Evolutionary conservation across 1,140 invertebrate genomes (phyloP), one percentile per base, ranked within the genome.

Genomic region (Drosophila sturtevanti): DNA sequence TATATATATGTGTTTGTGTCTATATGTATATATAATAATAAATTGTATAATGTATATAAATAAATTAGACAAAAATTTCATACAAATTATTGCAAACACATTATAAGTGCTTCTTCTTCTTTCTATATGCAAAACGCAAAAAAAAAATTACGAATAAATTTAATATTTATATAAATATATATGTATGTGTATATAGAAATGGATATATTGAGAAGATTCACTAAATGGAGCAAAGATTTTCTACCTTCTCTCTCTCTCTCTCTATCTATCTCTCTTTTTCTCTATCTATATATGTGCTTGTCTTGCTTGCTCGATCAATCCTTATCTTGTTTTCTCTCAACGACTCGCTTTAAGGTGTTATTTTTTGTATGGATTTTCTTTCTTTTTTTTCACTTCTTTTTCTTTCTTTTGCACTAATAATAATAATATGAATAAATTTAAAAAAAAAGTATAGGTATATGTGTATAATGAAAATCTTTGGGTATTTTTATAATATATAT

Each of bases 21-120:
- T 70, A 14, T 58, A 31, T 18, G 37, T 16, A 4, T 31, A 34
- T 64, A 54, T 61, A 60, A 59, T 68, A 62, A 67, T 52, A 51
- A 18, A 37, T 24, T 62, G 27, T 52, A n/a, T 38, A 44, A 14
- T 51, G 24, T 52, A 48, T 73, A 67, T 60, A 73, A 74, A 75
- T 75, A 74, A 76, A 75, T 72, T 67, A 74, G 71, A 63, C 44
- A 58, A 62, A 31, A 74, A 74, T 35, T 70, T 68, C 34, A 34
- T 66, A 73, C 56, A 60, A 70, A 54, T 44, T 73, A 65, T 73
- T 65, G 56, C 72, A 76, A 68, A 61, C 34, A 31, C 18, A 61
- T 68, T 24, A 31, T 31, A 31, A 31, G 27, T 31, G 27, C 27
- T 31, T 48, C 16, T 48, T 21, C 7, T 48, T 21, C n/a, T 38